A percentile compares a stretch with the other conserved stretches of the same genome.
phyloP scores from a whole-genome alignment of 2,888 invertebrate genomes.

The Caenorhabditis sp. region DNA sequence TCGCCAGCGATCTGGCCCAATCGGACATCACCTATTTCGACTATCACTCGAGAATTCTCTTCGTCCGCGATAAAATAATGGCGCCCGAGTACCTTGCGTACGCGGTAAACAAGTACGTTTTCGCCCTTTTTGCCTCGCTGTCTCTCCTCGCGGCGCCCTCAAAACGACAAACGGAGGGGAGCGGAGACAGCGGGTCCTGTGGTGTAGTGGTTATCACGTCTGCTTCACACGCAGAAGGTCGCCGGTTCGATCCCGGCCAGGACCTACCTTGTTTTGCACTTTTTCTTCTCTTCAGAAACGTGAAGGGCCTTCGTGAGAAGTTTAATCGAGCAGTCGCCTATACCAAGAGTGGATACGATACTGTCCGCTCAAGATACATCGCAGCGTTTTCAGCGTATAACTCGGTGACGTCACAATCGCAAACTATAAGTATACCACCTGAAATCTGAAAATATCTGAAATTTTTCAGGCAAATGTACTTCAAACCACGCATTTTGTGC shows the following conservation, averaged over 20 bases:
- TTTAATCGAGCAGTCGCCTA: constrained; percentile 59
- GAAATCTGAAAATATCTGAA: too few relatives aligned
- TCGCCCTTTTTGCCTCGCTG: neutral
- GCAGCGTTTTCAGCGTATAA: constrained; percentile 32
- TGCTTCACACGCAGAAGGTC: constrained; percentile 77
- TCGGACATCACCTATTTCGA: constrained; percentile 44
- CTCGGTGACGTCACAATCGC: constrained; percentile 29
- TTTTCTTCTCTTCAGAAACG: constrained; percentile 38
- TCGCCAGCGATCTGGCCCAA: constrained; percentile 54
- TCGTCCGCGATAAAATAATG: constrained; percentile 55
- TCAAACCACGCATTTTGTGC: constrained; percentile 49
- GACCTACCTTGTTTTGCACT: constrained; percentile 46
- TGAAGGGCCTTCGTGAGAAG: constrained; percentile 54
- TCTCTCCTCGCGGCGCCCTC: neutral
- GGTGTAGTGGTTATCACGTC: constrained; percentile 77
- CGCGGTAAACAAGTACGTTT: constrained; percentile 54
- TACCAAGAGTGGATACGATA: constrained; percentile 45
- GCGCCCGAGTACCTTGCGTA: constrained; percentile 60
- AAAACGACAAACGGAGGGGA: neutral
- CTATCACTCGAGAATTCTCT: constrained; percentile 46
- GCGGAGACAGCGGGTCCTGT: constrained; percentile 63
- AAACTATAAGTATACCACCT: constrained; percentile 13
- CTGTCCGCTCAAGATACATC: constrained; percentile 39
- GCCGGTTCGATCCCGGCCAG: constrained; percentile 72
- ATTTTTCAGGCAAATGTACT: constrained; percentile 43